Evolutionary conservation across 2,113 vertebrate genomes (phyloP), one percentile per base, ranked within the genome.

Genomic region (Sylvilagus bachmani): DNA sequence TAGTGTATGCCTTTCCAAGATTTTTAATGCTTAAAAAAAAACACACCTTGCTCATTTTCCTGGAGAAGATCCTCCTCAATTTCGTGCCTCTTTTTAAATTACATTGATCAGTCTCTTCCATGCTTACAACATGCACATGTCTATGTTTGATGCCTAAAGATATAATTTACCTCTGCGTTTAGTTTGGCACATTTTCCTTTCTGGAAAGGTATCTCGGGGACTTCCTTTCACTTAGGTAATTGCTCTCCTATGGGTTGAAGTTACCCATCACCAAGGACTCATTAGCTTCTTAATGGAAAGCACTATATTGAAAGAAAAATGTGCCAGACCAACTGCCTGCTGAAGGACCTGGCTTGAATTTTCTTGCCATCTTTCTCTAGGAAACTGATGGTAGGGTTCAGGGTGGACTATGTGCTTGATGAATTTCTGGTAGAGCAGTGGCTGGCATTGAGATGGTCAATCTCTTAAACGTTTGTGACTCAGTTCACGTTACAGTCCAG

Each of bases 241-340:
- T 75, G n/a, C 84, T 85, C 29, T 77, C 24, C 66, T 85, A 83
- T 70, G 69, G 79, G 51, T 3, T 90, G 55, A 86, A 75, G 11
- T 91, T 49, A 70, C 16, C 33, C 14, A 44, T 81, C 16, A 0
- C 64, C 66, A 89, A 91, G 17, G 36, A 55, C 51, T 94, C 80
- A 77, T 94, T 95, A 91, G 53, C 49, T 49, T 44, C 8, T 77
- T 96, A 85, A 78, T 49, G 62, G 17, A 64, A 86, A 93, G 64
- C 5, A 36, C 2, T 24, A 5, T 31, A 78, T 61, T 49, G 77
- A 75, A 91, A 92, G 55, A 89, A 90, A 95, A 93, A 21, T 22
- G 10, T 64, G 36, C 17, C 19, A 64, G 62, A 31, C 66, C 83
- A 92, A 67, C 24, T 36, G 33, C 2, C 69, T 82, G 22, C 8